phyloP scores from a whole-genome alignment of 1,140 invertebrate species.

The Camponotus floridanus region DNA sequence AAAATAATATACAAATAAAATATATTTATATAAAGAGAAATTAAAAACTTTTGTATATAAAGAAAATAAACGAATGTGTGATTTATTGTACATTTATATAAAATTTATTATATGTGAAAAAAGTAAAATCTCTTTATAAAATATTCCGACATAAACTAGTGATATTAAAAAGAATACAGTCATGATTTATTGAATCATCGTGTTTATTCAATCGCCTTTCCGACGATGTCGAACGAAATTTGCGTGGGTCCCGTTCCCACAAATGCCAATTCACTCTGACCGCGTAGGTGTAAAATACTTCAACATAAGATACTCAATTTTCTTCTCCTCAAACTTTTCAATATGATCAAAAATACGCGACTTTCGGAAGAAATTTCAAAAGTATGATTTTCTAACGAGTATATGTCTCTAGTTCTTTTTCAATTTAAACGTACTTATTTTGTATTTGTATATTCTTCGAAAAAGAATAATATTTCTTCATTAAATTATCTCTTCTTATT shows the following conservation, averaged over 20 bases:
- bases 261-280: not conserved
- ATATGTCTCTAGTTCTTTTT: not conserved
- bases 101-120: not conserved
- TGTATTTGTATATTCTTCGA: no score
- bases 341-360: not conserved
- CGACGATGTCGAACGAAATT: no score
- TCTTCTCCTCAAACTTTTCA: not conserved
- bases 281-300: not conserved
- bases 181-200: slow-evolving; percentile 27
- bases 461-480: not conserved
- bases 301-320: not conserved
- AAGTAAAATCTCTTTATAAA: not conserved
- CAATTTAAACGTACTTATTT: not conserved
- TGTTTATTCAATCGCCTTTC: not conserved
- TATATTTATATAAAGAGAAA: not conserved
- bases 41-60: not conserved
- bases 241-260: slow-evolving; percentile 17
- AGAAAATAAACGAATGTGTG: not conserved
- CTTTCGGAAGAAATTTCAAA: not conserved
- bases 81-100: not conserved
- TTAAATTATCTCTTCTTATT: not conserved
- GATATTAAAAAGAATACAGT: not conserved
- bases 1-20: not conserved
- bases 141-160: not conserved
- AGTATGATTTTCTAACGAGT: not conserved